A percentile compares a stretch with the other conserved stretches of the same genome.
phyloP scores from a whole-genome alignment of 2,797 vertebrate species.

The Phalanger gymnotis region DNA sequence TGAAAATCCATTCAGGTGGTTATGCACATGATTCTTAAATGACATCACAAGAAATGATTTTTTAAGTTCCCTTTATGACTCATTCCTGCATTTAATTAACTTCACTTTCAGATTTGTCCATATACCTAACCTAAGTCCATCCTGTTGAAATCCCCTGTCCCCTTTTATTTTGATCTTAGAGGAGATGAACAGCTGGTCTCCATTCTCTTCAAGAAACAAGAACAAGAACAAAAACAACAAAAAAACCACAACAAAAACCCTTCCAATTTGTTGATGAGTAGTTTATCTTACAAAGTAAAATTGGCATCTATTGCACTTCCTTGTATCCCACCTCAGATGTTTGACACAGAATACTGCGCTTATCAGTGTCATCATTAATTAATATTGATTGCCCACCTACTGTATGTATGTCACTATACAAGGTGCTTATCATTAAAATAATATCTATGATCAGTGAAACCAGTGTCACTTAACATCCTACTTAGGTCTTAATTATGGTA shows the following conservation, averaged over 20 bases:
- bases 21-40: neutral
- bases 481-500: neutral
- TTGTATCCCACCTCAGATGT: neutral
- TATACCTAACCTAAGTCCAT: neutral
- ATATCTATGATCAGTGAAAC: constrained; percentile 28
- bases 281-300: neutral
- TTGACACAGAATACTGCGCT: neutral
- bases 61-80: neutral
- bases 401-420: constrained; percentile 17
- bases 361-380: neutral
- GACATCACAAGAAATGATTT: neutral
- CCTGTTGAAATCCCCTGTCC: neutral
- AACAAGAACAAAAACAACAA: too few species aligned
- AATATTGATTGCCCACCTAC: constrained; percentile 28
- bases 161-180: neutral
- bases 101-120: neutral
- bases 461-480: constrained; percentile 26
- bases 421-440: constrained; percentile 49
- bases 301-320: neutral
- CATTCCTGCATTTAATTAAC: neutral
- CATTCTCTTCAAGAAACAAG: neutral
- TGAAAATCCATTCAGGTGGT: neutral
- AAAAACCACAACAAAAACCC: neutral
- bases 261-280: neutral
- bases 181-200: constrained; percentile 2